phyloP scores from a whole-genome alignment of 1,140 invertebrate genomes.

The Apolygus lucorum region DNA sequence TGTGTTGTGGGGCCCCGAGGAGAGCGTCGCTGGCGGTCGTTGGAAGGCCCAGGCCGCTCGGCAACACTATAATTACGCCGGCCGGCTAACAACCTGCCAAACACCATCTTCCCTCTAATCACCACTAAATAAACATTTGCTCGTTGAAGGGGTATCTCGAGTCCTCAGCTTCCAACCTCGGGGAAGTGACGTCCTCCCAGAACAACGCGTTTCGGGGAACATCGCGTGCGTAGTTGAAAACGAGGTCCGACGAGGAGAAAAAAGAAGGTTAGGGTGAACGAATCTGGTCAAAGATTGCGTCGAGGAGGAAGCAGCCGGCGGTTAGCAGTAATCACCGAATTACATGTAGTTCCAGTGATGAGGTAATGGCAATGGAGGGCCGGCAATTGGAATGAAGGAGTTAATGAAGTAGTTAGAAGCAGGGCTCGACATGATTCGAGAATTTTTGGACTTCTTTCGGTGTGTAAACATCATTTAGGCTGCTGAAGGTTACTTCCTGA shows the following conservation, averaged over 20 bases:
- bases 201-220: too few relatives aligned
- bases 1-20: neutral
- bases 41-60: neutral
- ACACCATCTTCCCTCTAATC: slow-evolving; percentile 6
- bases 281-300: neutral
- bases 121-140: slow-evolving; percentile 14
- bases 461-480: too few relatives aligned
- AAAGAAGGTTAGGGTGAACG: neutral
- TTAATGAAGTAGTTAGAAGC: too few relatives aligned
- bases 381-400: too few relatives aligned
- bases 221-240: neutral
- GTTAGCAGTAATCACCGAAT: neutral
- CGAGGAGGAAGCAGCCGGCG: neutral
- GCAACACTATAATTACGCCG: slow-evolving; percentile 3
- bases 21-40: neutral
- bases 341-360: neutral
- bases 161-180: neutral
- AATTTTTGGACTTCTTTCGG: too few relatives aligned
- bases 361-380: too few relatives aligned
- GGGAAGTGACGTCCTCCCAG: neutral
- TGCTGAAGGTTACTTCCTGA: too few relatives aligned
- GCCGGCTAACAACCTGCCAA: slow-evolving; percentile 12
- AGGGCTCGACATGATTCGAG: too few relatives aligned
- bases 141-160: neutral
- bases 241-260: neutral